Percentiles rank a stretch among this genome's conserved stretches.
Evolutionary conservation across 1,140 invertebrate genomes (phyloP).

Genomic region (Lordiphosa clarofinis): DNA sequence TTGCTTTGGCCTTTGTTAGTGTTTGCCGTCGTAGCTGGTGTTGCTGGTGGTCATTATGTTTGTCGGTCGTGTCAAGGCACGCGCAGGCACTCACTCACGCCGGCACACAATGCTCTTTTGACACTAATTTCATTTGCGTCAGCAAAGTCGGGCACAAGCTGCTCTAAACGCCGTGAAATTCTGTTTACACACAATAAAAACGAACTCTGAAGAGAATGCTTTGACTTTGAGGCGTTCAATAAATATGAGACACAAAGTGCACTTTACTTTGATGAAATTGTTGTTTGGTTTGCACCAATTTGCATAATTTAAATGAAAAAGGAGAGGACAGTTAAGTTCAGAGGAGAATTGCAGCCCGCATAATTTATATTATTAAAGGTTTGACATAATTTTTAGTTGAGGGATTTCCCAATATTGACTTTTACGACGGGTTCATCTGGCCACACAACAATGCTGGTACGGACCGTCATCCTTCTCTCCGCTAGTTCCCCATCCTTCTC

Average conservation of each 20-base stretch:
- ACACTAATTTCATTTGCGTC: conserved; percentile 75
- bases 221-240: conserved; percentile 7
- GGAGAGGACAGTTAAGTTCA: too few species aligned
- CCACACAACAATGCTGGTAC: too few species aligned
- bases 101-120: conserved; percentile 65
- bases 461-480: too few species aligned
- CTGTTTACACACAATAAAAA: conserved; percentile 32
- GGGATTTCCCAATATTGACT: too few species aligned
- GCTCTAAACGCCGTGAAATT: conserved; percentile 62
- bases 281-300: too few species aligned
- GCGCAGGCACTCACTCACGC: conserved; percentile 11
- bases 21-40: conserved; percentile 13
- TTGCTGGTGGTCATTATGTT: conserved; percentile 70
- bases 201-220: conserved; percentile 32
- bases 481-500: too few species aligned
- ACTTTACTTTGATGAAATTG: too few species aligned
- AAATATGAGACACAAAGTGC: conserved; percentile 1
- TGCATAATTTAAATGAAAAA: too few species aligned
- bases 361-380: too few species aligned
- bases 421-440: too few species aligned
- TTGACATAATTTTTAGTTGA: too few species aligned
- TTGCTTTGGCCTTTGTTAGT: conserved; percentile 33
- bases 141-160: conserved; percentile 28
- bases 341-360: too few species aligned
- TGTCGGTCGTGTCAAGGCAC: conserved; percentile 60